Evolutionary conservation across 2,113 vertebrate genomes (phyloP), one percentile per base, ranked within the genome.

Genomic region (Apodemus speciosus): DNA sequence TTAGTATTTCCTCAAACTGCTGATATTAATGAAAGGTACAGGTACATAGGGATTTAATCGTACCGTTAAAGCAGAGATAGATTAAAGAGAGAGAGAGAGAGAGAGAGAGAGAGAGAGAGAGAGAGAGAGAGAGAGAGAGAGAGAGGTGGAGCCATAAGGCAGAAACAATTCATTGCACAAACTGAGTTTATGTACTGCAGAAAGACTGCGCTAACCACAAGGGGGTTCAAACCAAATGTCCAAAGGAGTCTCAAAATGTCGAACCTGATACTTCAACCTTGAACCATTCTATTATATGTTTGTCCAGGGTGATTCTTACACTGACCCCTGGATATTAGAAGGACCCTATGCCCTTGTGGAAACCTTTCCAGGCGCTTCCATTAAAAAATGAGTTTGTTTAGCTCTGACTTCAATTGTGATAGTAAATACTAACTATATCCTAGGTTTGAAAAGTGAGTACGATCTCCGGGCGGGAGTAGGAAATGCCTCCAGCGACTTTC

Each of bases 341-440:
- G 85, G 94, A 77, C 95, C 95, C 40, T 46, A 2, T 86, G 96
- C 81, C 96, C 96, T 72, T 13, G 81, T 25, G 56, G 91, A 90
- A 94, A 95, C 92, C 94, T 95, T 94, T 89, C 86, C 96, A 92
- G 35, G 71, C 6, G 83, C 94, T 96, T 90, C 94, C 95, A 88
- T 96, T 96, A 97, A 93, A 91, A 97, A 97, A 97, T 97, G 97
- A 97, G 95, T 97, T 97, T 97, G 95, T 96, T 97, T 96, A 97
- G 96, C 96, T 84, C 66, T 92, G 95, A 80, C 95, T 97, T 96
- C 96, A 97, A 97, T 97, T 85, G 97, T 89, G 96, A 95, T 94
- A 96, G 97, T 96, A 97, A 97, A 97, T 96, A 97, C 87, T 97
- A 88, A 97, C 87, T 97, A 88, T 95, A 96, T 83, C 85, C 80